Conservation (phyloP, 2,888 invertebrate species). For the Belgica antarctica region DNA sequence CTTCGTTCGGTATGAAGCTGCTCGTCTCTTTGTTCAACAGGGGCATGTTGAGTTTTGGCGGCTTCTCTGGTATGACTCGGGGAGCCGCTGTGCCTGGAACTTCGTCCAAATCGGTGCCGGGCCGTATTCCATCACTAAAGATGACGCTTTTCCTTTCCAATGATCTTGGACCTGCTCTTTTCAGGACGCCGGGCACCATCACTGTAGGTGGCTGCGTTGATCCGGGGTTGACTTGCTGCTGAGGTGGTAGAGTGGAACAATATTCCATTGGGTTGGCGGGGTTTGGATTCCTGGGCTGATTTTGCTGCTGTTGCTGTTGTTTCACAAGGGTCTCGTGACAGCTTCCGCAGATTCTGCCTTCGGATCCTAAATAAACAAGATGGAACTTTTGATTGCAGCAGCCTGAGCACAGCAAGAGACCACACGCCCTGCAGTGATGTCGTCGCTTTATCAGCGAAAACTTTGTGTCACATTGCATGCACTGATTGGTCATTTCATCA, state of each 20-base stretch:
- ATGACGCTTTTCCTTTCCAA: slow-evolving; percentile 66
- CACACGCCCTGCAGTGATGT: slow-evolving; percentile 86
- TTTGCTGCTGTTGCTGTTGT: slow-evolving; percentile 45
- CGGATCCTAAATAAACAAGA: slow-evolving; percentile 70
- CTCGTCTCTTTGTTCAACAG: slow-evolving; percentile 49
- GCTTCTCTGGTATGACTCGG: slow-evolving; percentile 49
- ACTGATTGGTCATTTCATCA: slow-evolving; percentile 74
- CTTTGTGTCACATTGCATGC: slow-evolving; percentile 77
- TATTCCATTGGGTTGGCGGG: slow-evolving; percentile 86
- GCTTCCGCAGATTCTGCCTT: slow-evolving; percentile 73
- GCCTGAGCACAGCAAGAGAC: slow-evolving; percentile 74
- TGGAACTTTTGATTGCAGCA: slow-evolving; percentile 73
- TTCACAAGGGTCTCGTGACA: slow-evolving; percentile 57
- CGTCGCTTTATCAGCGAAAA: slow-evolving; percentile 79
- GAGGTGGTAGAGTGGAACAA: slow-evolving; percentile 77
- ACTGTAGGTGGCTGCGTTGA: slow-evolving; percentile 64
- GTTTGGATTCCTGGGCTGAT: slow-evolving; percentile 62
- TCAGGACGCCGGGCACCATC: slow-evolving; percentile 81
- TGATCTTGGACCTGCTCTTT: slow-evolving; percentile 58
- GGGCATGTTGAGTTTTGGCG: slow-evolving; percentile 49
- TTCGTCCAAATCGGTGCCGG: slow-evolving; percentile 70
- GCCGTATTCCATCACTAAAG: slow-evolving; percentile 86
- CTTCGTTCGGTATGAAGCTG: slow-evolving; percentile 58
- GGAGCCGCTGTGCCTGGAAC: background rate
- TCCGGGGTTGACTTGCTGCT: slow-evolving; percentile 64